A percentile compares a stretch with the other conserved stretches of the same genome.
These are phyloP conservation scores for Andrena flavipes DNA, from an alignment of 2,888 invertebrate genomes.

Conservation along the genomic window DNA sequence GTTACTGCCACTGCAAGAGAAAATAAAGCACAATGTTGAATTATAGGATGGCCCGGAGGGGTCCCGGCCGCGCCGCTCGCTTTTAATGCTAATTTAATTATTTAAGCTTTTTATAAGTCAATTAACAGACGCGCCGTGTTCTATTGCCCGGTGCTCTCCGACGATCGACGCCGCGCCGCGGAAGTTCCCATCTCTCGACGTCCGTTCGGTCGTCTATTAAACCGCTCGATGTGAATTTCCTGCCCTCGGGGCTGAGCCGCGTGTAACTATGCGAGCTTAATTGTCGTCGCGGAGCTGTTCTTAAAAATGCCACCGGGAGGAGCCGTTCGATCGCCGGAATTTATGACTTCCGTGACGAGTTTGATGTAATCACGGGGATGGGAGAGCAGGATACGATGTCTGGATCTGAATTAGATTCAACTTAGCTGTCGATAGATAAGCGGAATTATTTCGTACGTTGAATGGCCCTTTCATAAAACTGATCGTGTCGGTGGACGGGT, in stretches of 20 bases:
- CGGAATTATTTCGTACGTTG: constrained; percentile 1
- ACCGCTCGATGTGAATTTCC: background rate
- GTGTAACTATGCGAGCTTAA: constrained; percentile 4
- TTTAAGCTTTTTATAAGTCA: constrained; percentile 75
- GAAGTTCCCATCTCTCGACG: constrained; percentile 56
- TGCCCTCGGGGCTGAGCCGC: background rate
- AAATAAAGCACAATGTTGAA: constrained; percentile 73
- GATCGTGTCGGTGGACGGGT: background rate
- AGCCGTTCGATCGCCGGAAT: background rate
- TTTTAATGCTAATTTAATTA: constrained; percentile 75
- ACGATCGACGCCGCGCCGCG: constrained; percentile 12
- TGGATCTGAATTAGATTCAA: constrained; percentile 4
- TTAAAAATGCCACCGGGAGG: constrained; percentile 10
- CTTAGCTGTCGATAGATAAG: background rate
- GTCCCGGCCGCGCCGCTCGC: constrained; percentile 54
- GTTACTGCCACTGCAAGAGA: constrained; percentile 60
- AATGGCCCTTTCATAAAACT: background rate
- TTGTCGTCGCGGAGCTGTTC: background rate
- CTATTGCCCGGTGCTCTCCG: constrained; percentile 26
- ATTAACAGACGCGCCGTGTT: constrained; percentile 64
- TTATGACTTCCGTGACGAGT: constrained; percentile 25
- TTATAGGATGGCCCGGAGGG: constrained; percentile 67
- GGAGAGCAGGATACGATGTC: no score
- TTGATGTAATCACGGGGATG: constrained; percentile 15
- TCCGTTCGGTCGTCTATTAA: constrained; percentile 19